Evolutionary conservation across 2,113 vertebrate genomes (phyloP).

Genomic region (Stercorarius parasiticus): DNA sequence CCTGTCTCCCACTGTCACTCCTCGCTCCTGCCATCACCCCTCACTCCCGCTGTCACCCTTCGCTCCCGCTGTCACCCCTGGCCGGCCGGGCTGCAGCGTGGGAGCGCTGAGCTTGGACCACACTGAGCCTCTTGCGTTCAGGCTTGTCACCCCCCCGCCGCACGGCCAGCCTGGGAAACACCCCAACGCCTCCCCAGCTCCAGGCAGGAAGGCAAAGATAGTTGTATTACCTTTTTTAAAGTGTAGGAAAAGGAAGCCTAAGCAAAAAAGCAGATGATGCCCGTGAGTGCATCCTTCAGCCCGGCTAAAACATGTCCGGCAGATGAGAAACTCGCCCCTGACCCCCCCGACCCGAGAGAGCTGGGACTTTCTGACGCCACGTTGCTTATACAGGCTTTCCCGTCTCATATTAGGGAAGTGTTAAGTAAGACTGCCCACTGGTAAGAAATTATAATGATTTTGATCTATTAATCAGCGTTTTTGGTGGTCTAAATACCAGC

Average conservation of each 20-base stretch:
- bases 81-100: background rate
- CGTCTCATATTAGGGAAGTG: too few species aligned
- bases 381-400: fast-evolving
- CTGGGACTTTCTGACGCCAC: background rate
- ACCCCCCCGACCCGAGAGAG: fast-evolving
- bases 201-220: background rate
- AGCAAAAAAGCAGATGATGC: background rate
- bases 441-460: background rate
- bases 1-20: background rate
- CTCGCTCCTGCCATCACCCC: background rate
- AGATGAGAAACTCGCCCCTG: background rate
- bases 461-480: background rate
- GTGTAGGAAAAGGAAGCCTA: background rate
- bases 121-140: fast-evolving
- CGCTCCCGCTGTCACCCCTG: background rate
- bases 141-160: background rate
- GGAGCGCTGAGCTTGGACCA: background rate
- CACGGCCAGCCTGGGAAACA: background rate
- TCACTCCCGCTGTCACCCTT: background rate
- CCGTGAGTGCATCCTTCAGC: fast-evolving
- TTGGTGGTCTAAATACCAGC: background rate
- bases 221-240: background rate
- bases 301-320: fast-evolving
- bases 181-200: background rate
- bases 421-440: too few species aligned